Base-by-base conservation (phyloP, 2,113 vertebrate species). In the Copsychus sechellarum region DNA sequence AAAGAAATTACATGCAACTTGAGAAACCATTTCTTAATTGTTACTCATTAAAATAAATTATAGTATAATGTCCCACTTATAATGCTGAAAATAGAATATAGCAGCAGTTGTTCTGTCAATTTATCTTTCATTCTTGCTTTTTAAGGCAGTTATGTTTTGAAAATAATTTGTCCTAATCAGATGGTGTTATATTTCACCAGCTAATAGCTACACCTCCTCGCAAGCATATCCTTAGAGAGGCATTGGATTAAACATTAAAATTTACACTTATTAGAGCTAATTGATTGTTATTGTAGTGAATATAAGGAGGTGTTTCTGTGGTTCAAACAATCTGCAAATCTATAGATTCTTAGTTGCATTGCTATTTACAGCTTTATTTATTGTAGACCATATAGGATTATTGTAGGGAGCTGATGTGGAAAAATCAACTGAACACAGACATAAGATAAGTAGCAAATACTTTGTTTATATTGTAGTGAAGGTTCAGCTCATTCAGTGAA, bases 1-100 rank as follows among this genome's bases (percentile, higher is more conserved):
- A 97, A 97, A 97, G 95, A 97, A 98, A 97, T 98, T 97, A 95
- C 90, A 93, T 91, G 84, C 77, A 97, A 94, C 96, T 97, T 94
- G 85, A 96, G 71, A 97, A 98, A 93, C 88, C 51, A 34, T 97
- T 98, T 97, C 95, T 97, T 98, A 98, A 98, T 98, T 98, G 96
- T 96, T 97, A 96, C 96, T 98, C 97, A 97, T 98, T 98, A 97
- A 96, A 96, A 95, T 96, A 98, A 98, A 98, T 98, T 97, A 94
- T 69, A 81, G 94, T 87, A 91, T 97, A 98, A 98, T 98, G 98
- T 97, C 83, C 92, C 93, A 96, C 97, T 98, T 98, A 97, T 96
- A 97, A 95, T 93, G 95, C 88, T 95, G 81, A 97, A 98, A 98
- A 98, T 98, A 98, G 96, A 98, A 96, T 94, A 96, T 95, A 96